phyloP scores from a whole-genome alignment of 2,113 vertebrate genomes.

The Phaethornis superciliosus region DNA sequence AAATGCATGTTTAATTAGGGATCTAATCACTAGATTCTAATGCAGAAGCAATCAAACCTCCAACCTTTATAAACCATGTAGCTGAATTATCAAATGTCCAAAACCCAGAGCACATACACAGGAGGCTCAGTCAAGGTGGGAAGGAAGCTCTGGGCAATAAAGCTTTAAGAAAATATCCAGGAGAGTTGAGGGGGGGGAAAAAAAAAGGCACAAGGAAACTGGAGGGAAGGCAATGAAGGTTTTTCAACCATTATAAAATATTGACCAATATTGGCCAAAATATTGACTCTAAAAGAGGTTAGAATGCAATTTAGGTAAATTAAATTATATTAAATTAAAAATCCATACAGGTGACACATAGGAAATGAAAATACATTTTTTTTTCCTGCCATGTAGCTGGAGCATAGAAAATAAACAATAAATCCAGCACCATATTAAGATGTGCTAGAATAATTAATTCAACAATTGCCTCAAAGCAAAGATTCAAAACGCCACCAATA shows the following conservation, averaged over 20 bases:
- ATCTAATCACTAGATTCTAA: neutral
- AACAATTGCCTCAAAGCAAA: neutral
- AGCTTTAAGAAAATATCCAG: neutral
- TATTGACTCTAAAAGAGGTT: neutral
- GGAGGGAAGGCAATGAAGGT: neutral
- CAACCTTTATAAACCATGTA: neutral
- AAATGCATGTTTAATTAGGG: neutral
- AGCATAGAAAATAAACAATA: neutral
- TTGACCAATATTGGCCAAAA: neutral
- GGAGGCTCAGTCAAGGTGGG: neutral
- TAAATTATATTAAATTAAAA: neutral
- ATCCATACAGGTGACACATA: neutral
- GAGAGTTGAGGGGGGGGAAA: neutral
- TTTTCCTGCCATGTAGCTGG: neutral
- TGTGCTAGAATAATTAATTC: neutral
- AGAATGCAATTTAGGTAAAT: neutral
- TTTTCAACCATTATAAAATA: neutral
- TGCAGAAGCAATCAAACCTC: neutral
- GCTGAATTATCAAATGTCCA: rapidly evolving
- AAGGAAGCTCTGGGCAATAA: neutral
- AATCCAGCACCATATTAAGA: neutral
- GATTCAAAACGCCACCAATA: neutral
- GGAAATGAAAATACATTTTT: neutral
- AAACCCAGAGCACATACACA: neutral
- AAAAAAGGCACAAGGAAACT: neutral